Conservation (phyloP, 2,113 vertebrate species). For the Eptesicus fuscus region DNA sequence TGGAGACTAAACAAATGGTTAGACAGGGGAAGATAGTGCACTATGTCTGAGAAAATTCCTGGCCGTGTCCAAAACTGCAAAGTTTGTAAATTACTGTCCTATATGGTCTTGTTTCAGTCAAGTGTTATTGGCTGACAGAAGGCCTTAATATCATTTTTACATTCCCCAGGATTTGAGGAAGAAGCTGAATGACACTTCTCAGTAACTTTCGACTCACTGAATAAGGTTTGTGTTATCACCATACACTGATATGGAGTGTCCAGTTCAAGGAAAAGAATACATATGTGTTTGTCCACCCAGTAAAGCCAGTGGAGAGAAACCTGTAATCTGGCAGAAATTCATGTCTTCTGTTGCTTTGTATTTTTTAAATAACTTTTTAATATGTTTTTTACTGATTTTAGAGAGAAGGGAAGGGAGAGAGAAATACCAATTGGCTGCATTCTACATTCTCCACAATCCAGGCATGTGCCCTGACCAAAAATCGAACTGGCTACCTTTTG, state of each 20-base stretch:
- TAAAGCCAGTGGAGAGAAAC: not conserved
- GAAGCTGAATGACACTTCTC: not conserved
- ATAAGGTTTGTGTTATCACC: not conserved
- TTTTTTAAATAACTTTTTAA: not conserved
- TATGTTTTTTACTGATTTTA: no score
- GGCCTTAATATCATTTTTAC: not conserved
- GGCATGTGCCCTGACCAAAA: no score
- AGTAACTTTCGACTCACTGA: not conserved
- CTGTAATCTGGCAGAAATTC: slow-evolving; percentile 7
- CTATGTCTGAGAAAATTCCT: not conserved
- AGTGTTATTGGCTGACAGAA: not conserved
- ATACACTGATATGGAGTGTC: not conserved
- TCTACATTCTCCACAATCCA: no score
- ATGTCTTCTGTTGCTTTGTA: not conserved
- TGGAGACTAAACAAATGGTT: slow-evolving; percentile 17
- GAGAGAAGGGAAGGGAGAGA: no score
- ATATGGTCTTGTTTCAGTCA: not conserved
- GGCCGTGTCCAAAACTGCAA: not conserved
- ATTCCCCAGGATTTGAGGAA: not conserved
- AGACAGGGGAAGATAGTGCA: not conserved
- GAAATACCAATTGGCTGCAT: no score
- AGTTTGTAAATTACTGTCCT: not conserved
- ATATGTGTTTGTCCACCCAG: not conserved
- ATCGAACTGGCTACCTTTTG: no score
- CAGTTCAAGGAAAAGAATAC: not conserved